Percentiles rank a stretch among this genome's conserved stretches.
phyloP scores from a whole-genome alignment of 2,113 vertebrate genomes.

The Clarias batrachus region DNA sequence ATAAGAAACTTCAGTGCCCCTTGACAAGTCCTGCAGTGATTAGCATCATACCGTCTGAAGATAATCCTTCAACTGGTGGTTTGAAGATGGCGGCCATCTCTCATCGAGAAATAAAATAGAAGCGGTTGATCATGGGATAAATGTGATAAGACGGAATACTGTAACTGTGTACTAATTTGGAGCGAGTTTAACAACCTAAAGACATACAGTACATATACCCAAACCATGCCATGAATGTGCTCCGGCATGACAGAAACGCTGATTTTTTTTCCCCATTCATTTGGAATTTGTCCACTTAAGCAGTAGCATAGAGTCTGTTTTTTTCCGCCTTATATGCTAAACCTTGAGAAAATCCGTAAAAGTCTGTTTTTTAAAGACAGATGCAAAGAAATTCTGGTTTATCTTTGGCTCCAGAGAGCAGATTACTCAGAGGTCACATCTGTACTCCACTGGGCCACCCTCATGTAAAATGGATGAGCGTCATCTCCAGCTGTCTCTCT shows the following conservation, averaged over 20 bases:
- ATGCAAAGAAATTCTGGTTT: background rate
- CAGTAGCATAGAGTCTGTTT: background rate
- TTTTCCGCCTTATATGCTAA: background rate
- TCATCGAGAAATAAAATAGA: background rate
- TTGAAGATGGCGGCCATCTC: background rate
- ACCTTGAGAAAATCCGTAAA: background rate
- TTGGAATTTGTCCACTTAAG: background rate
- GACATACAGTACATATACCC: background rate
- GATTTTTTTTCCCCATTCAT: background rate
- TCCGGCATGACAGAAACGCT: background rate
- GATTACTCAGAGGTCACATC: conserved; percentile 40
- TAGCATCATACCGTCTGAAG: background rate
- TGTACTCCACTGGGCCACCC: conserved; percentile 22
- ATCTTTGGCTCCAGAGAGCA: conserved; percentile 17
- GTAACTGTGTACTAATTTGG: background rate
- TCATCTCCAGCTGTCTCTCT: conserved; percentile 28
- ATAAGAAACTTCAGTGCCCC: background rate
- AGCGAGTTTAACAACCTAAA: background rate
- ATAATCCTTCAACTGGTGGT: background rate
- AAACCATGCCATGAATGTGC: background rate
- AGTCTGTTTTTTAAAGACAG: background rate
- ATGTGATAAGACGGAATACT: background rate
- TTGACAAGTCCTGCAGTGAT: background rate
- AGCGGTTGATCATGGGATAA: background rate
- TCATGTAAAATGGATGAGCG: conserved; percentile 45